Base-by-base conservation (phyloP, 2,797 vertebrate genomes). In the Coendou prehensilis region DNA sequence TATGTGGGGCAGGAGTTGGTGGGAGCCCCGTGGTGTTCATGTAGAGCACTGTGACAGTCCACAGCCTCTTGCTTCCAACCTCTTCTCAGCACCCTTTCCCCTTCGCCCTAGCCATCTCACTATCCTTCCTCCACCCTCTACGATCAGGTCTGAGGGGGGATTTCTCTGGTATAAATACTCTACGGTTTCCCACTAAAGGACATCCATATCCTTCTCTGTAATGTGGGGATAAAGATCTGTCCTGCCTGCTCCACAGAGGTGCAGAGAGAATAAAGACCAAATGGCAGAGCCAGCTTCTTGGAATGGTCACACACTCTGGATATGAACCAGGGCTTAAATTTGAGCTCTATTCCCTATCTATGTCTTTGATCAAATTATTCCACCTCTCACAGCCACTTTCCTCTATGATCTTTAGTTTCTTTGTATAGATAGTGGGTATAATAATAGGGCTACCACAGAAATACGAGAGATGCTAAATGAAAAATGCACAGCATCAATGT, bases 1-100 rank as follows among this genome's bases (percentile, higher is more conserved):
- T 99, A 98, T 98, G 98, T 87, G 75, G 64, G 33, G 33, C 61
- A 20, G 28, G 59, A 67, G 15, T 56, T 56, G 37, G 13, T 3
- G 45, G 71, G n/a, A 83, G 52, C 5, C 33, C 56, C 0, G 0
- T 33, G 54, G 54, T 50, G 45, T 92, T 82, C 41, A 3, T 10
- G 52, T 3, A 17, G 22, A 50, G 5, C 17, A 9, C 64, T 17
- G 15, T 9, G 13, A 18, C 83, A 20, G 23, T 61, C 61, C 28
- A 0, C 1, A 4, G 8, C 84, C 45, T 93, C 71, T 86, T 90
- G 79, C 59, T 88, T 73, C 82, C 69, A 30, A 2, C 4, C 22
- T 69, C 33, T 75, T 14, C 22, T 89, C 3, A 17, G 54, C 11
- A 17, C 7, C 52, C 4, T 0, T 56, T 81, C n/a, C 28, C 28